phyloP scores from a whole-genome alignment of 2,888 invertebrate species.

The Acleris sparsana region DNA sequence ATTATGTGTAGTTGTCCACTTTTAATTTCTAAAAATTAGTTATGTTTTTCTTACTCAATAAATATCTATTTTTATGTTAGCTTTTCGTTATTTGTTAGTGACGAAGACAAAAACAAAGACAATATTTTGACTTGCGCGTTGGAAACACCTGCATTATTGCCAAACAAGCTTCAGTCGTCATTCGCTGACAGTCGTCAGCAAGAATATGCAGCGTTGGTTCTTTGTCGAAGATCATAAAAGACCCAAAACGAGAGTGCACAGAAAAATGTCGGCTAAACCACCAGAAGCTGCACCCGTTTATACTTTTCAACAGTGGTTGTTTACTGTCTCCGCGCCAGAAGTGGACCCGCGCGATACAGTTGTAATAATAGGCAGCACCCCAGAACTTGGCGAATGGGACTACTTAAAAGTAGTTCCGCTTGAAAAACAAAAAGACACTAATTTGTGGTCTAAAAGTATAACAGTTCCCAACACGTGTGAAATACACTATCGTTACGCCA shows the following conservation, averaged over 20 bases:
- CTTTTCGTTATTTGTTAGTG: not conserved
- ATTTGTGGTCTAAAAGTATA: constrained; percentile 86
- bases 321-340: constrained; percentile 78
- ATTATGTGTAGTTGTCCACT: not conserved
- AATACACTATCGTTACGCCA: constrained; percentile 89
- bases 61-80: not conserved
- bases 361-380: constrained; percentile 87
- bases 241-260: constrained; percentile 54
- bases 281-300: constrained; percentile 51
- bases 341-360: constrained; percentile 85
- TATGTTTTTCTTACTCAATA: not conserved
- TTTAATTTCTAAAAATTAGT: not conserved
- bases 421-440: constrained; percentile 66
- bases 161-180: not conserved
- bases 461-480: constrained; percentile 86
- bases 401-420: constrained; percentile 84
- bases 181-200: constrained; percentile 12
- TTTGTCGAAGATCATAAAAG: constrained; percentile 82
- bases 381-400: constrained; percentile 89
- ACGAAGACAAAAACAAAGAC: not conserved
- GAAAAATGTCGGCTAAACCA: constrained; percentile 59
- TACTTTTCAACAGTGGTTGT: constrained; percentile 64
- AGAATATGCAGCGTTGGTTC: constrained; percentile 86
- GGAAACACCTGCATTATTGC: constrained; percentile 7
- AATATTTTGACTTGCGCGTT: constrained; percentile 2